phyloP scores from a whole-genome alignment of 1,140 invertebrate genomes.

The Cryptotermes secundus region DNA sequence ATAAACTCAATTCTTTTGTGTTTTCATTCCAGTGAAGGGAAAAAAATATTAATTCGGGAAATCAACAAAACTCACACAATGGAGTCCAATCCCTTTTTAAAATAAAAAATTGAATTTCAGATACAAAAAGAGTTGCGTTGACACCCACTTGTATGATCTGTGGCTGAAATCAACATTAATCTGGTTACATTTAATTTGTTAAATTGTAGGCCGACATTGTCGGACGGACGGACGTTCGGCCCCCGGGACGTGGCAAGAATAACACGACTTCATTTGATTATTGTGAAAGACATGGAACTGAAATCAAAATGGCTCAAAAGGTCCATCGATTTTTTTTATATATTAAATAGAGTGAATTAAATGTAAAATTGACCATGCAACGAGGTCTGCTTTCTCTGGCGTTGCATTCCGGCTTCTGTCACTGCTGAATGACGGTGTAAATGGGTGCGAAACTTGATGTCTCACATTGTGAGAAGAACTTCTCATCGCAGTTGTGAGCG shows the following conservation, averaged over 20 bases:
- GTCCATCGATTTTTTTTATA: not conserved
- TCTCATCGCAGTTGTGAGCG: no score
- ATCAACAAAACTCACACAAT: conserved; percentile 2
- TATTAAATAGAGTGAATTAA: not conserved
- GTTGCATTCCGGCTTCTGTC: no score
- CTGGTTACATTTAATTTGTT: not conserved
- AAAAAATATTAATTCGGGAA: conserved; percentile 14
- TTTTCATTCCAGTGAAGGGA: conserved; percentile 7
- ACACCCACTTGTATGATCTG: conserved; percentile 8
- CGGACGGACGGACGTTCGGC: not conserved
- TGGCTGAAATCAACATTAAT: conserved; percentile 4
- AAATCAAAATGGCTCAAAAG: not conserved
- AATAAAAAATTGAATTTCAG: conserved; percentile 6
- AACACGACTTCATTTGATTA: not conserved
- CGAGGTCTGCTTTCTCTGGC: no score
- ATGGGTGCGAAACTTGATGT: no score
- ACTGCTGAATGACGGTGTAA: no score
- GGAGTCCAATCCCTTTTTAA: not conserved
- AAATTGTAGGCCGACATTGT: not conserved
- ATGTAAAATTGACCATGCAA: no score
- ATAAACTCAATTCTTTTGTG: conserved; percentile 18
- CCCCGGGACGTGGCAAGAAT: not conserved
- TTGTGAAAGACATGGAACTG: not conserved
- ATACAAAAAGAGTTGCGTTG: not conserved
- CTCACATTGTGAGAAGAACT: no score